Conservation (phyloP, 2,888 invertebrate genomes). For the Sicus ferrugineus region DNA sequence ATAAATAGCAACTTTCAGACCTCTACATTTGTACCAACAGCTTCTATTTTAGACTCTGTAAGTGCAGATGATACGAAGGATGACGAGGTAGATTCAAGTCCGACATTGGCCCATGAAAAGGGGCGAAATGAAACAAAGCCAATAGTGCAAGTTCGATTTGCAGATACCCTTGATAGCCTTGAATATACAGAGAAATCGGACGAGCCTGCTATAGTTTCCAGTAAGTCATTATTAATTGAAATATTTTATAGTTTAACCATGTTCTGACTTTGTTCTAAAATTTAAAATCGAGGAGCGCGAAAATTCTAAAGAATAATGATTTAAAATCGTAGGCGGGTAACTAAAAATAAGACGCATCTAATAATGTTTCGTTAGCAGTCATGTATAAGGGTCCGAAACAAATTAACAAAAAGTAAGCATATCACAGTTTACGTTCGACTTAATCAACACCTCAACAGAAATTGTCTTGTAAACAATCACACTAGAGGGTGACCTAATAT, state of each 20-base stretch:
- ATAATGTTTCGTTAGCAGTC: no score
- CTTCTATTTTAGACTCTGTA: not conserved
- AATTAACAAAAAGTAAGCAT: no score
- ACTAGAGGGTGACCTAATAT: no score
- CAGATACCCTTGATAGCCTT: constrained; percentile 52
- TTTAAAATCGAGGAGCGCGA: no score
- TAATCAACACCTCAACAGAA: no score
- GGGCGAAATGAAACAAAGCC: constrained; percentile 42
- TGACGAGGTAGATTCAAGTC: constrained; percentile 28
- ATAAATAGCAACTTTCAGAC: constrained; percentile 35
- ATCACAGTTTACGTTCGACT: no score
- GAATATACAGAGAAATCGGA: constrained; percentile 48
- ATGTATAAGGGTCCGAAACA: no score
- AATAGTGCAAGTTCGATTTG: constrained; percentile 51
- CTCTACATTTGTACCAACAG: constrained; percentile 35
- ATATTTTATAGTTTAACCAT: constrained; percentile 53
- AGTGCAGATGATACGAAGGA: not conserved
- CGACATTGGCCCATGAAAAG: constrained; percentile 33
- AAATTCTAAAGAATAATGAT: no score
- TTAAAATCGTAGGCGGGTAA: no score
- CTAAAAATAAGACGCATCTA: no score
- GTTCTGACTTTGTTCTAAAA: constrained; percentile 53
- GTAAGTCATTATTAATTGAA: constrained; percentile 38
- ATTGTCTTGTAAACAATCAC: no score
- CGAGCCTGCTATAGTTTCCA: constrained; percentile 31